A percentile compares a stretch with the other conserved stretches of the same genome.
These are phyloP conservation scores for Mamestra brassicae DNA, from an alignment of 2,888 invertebrate species.

Conservation along the genomic window DNA sequence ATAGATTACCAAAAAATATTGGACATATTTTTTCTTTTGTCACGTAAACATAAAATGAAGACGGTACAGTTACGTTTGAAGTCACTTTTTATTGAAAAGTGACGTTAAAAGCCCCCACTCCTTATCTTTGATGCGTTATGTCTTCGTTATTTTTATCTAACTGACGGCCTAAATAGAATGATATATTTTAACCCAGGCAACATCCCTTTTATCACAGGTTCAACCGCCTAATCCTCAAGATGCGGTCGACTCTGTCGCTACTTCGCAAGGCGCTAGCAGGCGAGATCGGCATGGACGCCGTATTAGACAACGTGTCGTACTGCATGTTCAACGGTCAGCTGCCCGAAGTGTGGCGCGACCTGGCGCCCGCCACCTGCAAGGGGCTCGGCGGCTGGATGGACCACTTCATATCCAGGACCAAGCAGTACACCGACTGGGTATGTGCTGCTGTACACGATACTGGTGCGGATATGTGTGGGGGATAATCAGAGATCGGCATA, in stretches of 20 bases:
- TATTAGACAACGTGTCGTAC: constrained; percentile 95
- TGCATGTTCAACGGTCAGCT: constrained; percentile 96
- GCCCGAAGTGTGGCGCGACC: constrained; percentile 94
- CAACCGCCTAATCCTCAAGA: constrained; percentile 94
- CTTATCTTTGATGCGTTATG: too few species aligned
- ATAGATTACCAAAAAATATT: too few species aligned
- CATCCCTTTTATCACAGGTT: constrained; percentile 85
- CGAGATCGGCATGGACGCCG: constrained; percentile 97
- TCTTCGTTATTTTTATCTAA: too few species aligned
- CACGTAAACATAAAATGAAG: too few species aligned
- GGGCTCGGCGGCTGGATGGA: constrained; percentile 97
- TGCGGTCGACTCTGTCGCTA: constrained; percentile 93
- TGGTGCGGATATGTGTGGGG: too few species aligned
- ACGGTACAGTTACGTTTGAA: too few species aligned
- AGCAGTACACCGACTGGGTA: constrained; percentile 95
- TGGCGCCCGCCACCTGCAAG: constrained; percentile 97
- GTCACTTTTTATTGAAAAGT: too few species aligned
- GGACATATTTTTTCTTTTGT: too few species aligned
- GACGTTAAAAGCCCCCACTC: too few species aligned
- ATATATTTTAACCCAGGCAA: too few species aligned
- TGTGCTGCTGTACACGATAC: constrained; percentile 4
- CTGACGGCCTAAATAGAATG: too few species aligned
- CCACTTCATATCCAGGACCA: constrained; percentile 94
- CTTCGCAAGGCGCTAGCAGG: constrained; percentile 96
- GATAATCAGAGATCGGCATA: too few species aligned